phyloP scores from a whole-genome alignment of 2,113 vertebrate species.

The Hippocampus zosterae region DNA sequence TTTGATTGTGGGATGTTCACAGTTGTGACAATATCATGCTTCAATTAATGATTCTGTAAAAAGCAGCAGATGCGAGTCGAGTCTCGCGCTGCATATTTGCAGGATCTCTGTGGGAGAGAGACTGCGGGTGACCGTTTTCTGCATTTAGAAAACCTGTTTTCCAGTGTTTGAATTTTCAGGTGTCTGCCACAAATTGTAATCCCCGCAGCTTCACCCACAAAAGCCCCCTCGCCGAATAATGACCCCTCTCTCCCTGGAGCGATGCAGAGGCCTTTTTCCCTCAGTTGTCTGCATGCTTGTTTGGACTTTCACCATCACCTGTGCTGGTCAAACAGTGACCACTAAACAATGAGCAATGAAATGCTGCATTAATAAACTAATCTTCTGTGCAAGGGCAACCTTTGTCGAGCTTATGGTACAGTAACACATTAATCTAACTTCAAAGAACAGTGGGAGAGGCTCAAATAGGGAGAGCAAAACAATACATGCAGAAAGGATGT shows the following conservation, averaged over 20 bases:
- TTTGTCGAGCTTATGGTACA: neutral
- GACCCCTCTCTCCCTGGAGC: neutral
- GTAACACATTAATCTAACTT: conserved; percentile 53
- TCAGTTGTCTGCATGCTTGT: neutral
- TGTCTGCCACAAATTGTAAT: neutral
- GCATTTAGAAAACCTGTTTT: neutral
- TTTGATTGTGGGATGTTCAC: neutral
- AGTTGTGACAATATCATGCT: neutral
- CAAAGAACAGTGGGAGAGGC: conserved; percentile 12
- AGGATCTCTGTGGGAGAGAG: neutral
- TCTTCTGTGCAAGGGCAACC: conserved; percentile 20
- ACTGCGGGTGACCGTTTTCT: neutral
- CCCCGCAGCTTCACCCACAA: neutral
- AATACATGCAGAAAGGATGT: neutral
- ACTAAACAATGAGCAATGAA: conserved; percentile 21
- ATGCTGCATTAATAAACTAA: conserved; percentile 40
- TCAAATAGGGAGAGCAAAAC: neutral
- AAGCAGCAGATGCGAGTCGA: neutral
- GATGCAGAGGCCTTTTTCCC: neutral
- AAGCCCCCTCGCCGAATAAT: neutral
- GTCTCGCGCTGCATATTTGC: neutral
- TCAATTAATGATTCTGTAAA: no score
- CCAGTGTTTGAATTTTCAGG: neutral
- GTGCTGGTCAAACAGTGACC: conserved; percentile 31
- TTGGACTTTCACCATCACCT: conserved; percentile 20